phyloP scores from a whole-genome alignment of 2,797 vertebrate species.

The Lycodopsis pacificus region DNA sequence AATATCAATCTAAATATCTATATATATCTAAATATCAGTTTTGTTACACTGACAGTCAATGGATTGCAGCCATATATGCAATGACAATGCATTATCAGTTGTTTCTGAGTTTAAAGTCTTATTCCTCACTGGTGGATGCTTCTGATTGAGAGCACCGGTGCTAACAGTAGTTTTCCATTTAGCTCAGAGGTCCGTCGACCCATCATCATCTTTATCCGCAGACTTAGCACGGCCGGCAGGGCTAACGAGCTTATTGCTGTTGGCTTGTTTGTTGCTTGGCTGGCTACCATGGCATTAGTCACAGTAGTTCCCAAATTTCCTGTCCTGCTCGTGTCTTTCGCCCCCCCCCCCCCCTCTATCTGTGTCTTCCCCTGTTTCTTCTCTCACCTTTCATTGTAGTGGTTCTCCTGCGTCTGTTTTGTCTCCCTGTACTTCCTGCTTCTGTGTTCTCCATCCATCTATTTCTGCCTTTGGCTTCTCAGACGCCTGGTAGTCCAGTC shows the following conservation, averaged over 20 bases:
- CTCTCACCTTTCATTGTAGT: neutral
- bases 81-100: neutral
- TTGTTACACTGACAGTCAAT: neutral
- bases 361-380: neutral
- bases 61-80: neutral
- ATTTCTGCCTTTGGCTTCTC: conserved; percentile 9
- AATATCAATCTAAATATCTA: no score
- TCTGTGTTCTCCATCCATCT: neutral
- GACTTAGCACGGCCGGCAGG: conserved; percentile 18
- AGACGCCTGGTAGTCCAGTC: conserved; percentile 55
- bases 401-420: neutral
- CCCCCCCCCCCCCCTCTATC: neutral
- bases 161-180: conserved; percentile 16
- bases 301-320: neutral
- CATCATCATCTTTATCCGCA: conserved; percentile 38
- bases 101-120: neutral
- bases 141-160: neutral
- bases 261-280: conserved; percentile 18
- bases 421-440: neutral
- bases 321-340: neutral
- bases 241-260: conserved; percentile 45
- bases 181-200: conserved; percentile 22
- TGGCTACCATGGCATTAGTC: conserved; percentile 7
- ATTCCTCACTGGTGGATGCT: neutral
- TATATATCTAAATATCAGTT: neutral